phyloP scores from a whole-genome alignment of 1,140 invertebrate genomes.

The Heliconius melpomene region DNA sequence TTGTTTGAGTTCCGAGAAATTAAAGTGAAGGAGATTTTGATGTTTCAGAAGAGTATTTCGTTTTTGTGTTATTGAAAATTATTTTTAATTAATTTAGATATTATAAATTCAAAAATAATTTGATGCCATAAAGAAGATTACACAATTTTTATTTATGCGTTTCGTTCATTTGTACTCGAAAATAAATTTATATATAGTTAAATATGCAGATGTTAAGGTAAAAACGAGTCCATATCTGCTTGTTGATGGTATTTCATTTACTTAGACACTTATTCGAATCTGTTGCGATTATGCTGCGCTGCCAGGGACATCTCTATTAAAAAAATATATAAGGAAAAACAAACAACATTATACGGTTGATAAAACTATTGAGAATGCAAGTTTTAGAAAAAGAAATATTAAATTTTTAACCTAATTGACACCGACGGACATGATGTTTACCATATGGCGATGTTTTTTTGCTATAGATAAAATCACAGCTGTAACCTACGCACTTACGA shows the following conservation, averaged over 20 bases:
- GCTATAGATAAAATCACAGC: not conserved
- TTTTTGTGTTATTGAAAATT: not conserved
- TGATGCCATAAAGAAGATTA: too few species aligned
- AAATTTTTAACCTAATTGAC: too few species aligned
- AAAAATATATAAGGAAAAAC: not conserved
- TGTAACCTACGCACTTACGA: not conserved
- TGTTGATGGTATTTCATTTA: not conserved
- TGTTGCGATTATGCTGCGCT: not conserved
- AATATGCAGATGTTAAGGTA: not conserved
- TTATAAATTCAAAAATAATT: too few species aligned
- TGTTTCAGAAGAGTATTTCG: not conserved
- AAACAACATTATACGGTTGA: not conserved
- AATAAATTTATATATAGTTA: not conserved
- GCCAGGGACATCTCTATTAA: not conserved
- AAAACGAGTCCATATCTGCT: not conserved
- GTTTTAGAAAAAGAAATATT: too few species aligned
- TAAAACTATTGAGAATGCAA: too few species aligned
- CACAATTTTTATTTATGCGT: too few species aligned
- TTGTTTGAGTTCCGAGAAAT: constrained; percentile 37
- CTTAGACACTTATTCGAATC: not conserved
- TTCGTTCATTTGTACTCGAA: too few species aligned
- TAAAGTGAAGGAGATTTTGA: not conserved
- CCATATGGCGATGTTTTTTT: too few species aligned
- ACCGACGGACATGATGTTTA: too few species aligned
- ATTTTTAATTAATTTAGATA: too few species aligned